Conservation (phyloP, 2,888 invertebrate species). For the Labia minor region DNA sequence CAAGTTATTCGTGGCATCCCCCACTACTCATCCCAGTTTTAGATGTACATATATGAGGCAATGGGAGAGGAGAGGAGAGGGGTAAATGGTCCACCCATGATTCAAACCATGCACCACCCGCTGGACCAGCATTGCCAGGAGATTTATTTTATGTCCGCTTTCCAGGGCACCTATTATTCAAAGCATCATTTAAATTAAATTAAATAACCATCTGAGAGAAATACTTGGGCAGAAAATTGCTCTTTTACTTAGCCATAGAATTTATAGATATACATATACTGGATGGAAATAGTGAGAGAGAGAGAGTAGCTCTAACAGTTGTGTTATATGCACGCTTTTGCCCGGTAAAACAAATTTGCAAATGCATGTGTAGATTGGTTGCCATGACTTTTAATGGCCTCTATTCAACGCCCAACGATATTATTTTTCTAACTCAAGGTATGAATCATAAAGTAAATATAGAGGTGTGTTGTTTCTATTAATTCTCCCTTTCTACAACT, state of each 20-base stretch:
- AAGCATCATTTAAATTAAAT: constrained; percentile 13
- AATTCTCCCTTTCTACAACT: too few species aligned
- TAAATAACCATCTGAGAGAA: constrained; percentile 13
- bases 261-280: not conserved
- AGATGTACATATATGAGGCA: not conserved
- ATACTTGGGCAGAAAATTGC: constrained; percentile 1
- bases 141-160: constrained; percentile 9
- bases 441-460: too few species aligned
- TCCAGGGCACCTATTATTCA: not conserved
- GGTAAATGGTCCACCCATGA: not conserved
- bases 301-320: too few species aligned
- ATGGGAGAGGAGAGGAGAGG: not conserved
- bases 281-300: too few species aligned
- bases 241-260: not conserved
- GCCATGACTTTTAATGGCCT: too few species aligned
- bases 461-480: too few species aligned
- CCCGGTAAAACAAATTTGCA: too few species aligned
- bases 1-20: constrained; percentile 8
- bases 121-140: not conserved
- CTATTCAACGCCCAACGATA: too few species aligned
- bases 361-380: too few species aligned
- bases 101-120: too few species aligned
- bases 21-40: not conserved
- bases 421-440: too few species aligned
- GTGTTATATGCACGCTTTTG: too few species aligned